Conservation (phyloP, 1,140 invertebrate species). For the Cydia amplana region DNA sequence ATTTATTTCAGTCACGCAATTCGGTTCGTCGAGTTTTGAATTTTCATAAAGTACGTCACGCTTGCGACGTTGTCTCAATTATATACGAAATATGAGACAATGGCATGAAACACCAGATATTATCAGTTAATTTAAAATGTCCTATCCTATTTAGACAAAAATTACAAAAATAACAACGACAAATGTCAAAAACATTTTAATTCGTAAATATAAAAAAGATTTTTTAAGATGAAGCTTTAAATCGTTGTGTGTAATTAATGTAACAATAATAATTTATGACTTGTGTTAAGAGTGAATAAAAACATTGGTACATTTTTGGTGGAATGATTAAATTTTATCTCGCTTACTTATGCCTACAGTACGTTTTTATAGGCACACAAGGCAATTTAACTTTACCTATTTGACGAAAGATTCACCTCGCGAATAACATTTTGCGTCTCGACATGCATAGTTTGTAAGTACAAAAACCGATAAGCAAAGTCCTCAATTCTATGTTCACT, state of each 20-base stretch:
- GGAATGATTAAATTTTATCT: no score
- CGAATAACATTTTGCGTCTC: no score
- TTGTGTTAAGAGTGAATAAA: no score
- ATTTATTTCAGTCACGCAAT: slow-evolving; percentile 76
- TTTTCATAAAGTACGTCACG: slow-evolving; percentile 46
- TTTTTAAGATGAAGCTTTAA: neutral
- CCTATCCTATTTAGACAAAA: neutral
- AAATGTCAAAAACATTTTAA: neutral
- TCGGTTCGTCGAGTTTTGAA: slow-evolving; percentile 61
- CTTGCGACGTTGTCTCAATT: slow-evolving; percentile 28
- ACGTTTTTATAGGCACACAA: no score
- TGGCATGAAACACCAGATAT: slow-evolving; percentile 11
- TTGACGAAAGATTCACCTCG: no score
- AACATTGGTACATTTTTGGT: no score
- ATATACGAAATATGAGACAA: slow-evolving; percentile 18
- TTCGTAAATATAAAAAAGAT: neutral
- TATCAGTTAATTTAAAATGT: slow-evolving; percentile 8
- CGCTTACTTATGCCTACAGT: no score
- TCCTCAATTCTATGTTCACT: neutral
- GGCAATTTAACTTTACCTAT: no score
- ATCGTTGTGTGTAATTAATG: neutral
- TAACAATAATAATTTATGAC: no score
- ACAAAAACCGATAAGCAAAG: neutral
- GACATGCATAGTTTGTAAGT: no score
- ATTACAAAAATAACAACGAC: neutral